These are phyloP conservation scores for Melanotaenia maccullochi DNA, from an alignment of 2,797 vertebrate species.

Conservation along the genomic window DNA sequence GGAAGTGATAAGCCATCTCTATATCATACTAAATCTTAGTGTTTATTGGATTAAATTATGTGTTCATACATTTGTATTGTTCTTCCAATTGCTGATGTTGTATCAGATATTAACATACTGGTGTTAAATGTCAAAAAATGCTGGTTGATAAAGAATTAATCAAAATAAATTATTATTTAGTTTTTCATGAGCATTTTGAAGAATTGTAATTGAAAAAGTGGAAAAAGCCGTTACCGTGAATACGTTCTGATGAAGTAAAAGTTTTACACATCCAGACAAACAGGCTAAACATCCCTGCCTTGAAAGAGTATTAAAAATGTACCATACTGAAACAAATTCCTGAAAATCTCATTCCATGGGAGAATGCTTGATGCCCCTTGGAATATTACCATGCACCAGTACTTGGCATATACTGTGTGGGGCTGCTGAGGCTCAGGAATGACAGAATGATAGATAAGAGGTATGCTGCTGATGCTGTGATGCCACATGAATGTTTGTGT, in stretches of 20 bases:
- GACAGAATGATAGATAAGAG: too few relatives aligned
- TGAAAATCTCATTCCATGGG: too few relatives aligned
- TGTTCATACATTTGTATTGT: neutral
- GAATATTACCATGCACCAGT: too few relatives aligned
- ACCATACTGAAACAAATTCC: too few relatives aligned
- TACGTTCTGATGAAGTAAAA: neutral
- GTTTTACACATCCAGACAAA: neutral
- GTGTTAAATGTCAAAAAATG: neutral
- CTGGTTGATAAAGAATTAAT: neutral
- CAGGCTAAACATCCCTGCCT: too few relatives aligned
- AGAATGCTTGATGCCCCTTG: too few relatives aligned
- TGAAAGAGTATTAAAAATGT: too few relatives aligned
- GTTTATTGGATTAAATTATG: conserved; percentile 21
- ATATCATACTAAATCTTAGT: conserved; percentile 7
- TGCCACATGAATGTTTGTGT: neutral
- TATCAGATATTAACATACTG: neutral
- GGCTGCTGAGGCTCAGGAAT: too few relatives aligned
- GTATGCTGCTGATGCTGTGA: too few relatives aligned
- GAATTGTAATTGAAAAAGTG: too few relatives aligned
- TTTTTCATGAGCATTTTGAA: neutral
- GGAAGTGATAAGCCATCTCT: conserved; percentile 33
- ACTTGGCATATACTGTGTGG: too few relatives aligned
- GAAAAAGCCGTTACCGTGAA: neutral
- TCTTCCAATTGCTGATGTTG: neutral
- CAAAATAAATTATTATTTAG: neutral